phyloP scores from a whole-genome alignment of 2,113 vertebrate species.

The Ciconia stormi region DNA sequence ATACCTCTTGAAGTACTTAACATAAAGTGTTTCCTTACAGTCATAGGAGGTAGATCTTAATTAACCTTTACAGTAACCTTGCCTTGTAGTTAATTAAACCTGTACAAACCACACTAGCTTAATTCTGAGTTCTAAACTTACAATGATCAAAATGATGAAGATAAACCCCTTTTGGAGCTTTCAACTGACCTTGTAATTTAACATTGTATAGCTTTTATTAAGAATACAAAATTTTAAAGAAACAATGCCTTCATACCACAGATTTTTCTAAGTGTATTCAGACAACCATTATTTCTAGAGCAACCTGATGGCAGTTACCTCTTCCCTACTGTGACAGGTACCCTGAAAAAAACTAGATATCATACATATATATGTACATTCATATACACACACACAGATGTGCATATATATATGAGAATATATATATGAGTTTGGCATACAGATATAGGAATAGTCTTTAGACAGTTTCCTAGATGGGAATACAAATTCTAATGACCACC shows the following conservation, averaged over 20 bases:
- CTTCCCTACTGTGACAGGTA: background rate
- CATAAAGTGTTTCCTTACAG: background rate
- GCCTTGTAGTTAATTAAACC: constrained; percentile 46
- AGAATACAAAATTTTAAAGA: background rate
- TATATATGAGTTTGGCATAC: background rate
- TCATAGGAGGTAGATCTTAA: constrained; percentile 19
- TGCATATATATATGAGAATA: too few species aligned
- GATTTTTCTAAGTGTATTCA: background rate
- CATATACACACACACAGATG: background rate
- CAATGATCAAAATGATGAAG: background rate
- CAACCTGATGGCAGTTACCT: background rate
- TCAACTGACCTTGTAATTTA: background rate
- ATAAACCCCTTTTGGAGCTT: background rate
- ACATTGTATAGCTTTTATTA: background rate
- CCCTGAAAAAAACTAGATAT: background rate
- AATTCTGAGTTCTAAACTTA: background rate
- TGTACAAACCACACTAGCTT: background rate
- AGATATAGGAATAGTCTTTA: background rate
- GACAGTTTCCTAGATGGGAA: background rate
- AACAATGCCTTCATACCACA: background rate
- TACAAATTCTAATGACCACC: background rate
- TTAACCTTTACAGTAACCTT: constrained; percentile 56
- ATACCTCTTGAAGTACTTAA: constrained; percentile 19
- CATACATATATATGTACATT: background rate
- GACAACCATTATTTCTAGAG: background rate